Evolutionary conservation across 2,888 invertebrate genomes (phyloP).

Genomic region (Empis livida): DNA sequence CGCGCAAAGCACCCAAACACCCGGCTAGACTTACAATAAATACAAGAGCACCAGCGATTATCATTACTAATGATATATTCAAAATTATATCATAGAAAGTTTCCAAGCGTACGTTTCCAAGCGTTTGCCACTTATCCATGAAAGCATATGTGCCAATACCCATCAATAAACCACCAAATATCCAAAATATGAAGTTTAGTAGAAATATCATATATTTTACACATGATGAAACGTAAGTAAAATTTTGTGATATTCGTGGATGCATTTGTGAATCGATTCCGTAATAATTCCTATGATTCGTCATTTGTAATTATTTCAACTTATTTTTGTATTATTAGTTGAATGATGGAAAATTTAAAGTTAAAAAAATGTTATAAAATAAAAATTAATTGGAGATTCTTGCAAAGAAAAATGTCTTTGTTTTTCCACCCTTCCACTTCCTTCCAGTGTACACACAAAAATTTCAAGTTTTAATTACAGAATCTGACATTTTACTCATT

Average conservation of each 20-base stretch:
- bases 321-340: not conserved
- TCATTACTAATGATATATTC: conserved; percentile 81
- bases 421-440: too few relatives aligned
- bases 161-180: conserved; percentile 74
- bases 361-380: too few relatives aligned
- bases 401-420: too few relatives aligned
- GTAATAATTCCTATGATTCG: conserved; percentile 9
- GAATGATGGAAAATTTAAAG: too few relatives aligned
- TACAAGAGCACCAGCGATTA: conserved; percentile 41
- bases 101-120: conserved; percentile 67
- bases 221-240: conserved; percentile 32
- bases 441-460: too few relatives aligned
- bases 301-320: conserved; percentile 5
- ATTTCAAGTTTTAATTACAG: too few relatives aligned
- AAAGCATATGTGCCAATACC: conserved; percentile 85
- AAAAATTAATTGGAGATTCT: too few relatives aligned
- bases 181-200: conserved; percentile 47
- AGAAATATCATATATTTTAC: conserved; percentile 36
- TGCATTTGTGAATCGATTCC: conserved; percentile 19
- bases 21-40: conserved; percentile 80
- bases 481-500: too few relatives aligned
- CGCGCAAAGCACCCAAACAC: conserved; percentile 62
- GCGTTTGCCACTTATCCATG: conserved; percentile 84
- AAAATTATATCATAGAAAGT: conserved; percentile 81
- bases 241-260: conserved; percentile 31